A percentile compares a stretch with the other conserved stretches of the same genome.
phyloP scores from a whole-genome alignment of 2,797 vertebrate genomes.

The Poeciliopsis paucimaculata region DNA sequence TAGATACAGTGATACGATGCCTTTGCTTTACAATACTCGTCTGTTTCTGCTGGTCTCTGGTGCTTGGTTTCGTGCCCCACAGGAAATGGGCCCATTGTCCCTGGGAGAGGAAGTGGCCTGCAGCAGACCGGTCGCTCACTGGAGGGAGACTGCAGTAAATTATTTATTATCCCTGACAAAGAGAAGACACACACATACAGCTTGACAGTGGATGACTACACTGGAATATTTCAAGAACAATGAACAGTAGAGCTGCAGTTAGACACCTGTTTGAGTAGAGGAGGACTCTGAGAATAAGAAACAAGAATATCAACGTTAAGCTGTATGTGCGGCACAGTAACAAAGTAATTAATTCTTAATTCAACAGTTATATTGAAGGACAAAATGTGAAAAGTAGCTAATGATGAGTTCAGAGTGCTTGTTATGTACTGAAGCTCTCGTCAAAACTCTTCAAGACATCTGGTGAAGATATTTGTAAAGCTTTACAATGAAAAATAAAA shows the following conservation, averaged over 20 bases:
- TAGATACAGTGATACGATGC: slow-evolving; percentile 55
- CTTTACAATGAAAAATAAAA: background rate
- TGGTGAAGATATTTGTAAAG: background rate
- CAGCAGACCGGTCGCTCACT: slow-evolving; percentile 50
- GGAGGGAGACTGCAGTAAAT: slow-evolving; percentile 69
- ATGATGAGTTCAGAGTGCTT: background rate
- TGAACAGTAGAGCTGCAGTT: slow-evolving; percentile 32
- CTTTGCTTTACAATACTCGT: slow-evolving; percentile 60
- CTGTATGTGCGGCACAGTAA: background rate
- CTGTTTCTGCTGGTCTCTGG: slow-evolving; percentile 49
- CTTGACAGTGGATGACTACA: slow-evolving; percentile 15
- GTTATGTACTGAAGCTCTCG: background rate
- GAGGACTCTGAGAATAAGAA: background rate
- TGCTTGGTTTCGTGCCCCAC: slow-evolving; percentile 36
- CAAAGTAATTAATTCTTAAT: background rate
- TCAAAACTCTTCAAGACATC: background rate
- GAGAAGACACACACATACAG: slow-evolving; percentile 32
- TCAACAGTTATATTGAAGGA: background rate
- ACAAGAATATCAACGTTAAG: background rate
- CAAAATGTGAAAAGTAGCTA: background rate
- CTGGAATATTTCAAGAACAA: slow-evolving; percentile 44
- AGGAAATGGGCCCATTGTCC: slow-evolving; percentile 79
- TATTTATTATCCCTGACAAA: slow-evolving; percentile 70
- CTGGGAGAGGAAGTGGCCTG: slow-evolving; percentile 72
- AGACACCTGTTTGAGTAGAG: slow-evolving; percentile 18